phyloP scores from a whole-genome alignment of 2,888 invertebrate species.

The Chaetogeoica ovagalla region DNA sequence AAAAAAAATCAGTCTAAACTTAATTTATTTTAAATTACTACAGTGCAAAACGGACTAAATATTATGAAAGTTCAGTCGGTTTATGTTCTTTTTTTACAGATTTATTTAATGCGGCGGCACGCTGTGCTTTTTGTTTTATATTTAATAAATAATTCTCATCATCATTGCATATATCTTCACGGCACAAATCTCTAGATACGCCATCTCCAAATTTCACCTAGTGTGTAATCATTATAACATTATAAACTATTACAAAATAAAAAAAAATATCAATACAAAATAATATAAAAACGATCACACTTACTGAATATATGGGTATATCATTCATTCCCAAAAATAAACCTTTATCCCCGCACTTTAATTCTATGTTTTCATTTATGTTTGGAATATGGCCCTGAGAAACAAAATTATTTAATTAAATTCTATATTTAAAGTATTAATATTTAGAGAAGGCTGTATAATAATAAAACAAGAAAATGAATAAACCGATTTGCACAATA shows the following conservation, averaged over 20 bases:
- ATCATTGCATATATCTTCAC: conserved; percentile 8
- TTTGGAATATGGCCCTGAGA: conserved; percentile 5
- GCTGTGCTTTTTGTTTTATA: not conserved
- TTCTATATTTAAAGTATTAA: not conserved
- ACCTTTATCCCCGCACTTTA: conserved; percentile 4
- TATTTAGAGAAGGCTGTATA: too few relatives aligned
- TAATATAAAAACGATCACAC: not conserved
- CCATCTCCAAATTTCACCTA: conserved; percentile 25
- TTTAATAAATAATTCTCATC: not conserved
- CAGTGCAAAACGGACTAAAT: not conserved
- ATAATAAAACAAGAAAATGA: too few relatives aligned
- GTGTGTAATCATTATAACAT: not conserved
- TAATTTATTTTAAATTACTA: not conserved
- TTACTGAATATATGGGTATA: conserved; percentile 12
- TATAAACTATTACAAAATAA: not conserved
- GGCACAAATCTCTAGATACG: not conserved
- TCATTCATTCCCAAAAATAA: conserved; percentile 17
- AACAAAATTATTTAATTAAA: not conserved
- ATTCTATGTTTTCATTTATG: conserved; percentile 11
- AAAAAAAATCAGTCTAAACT: too few relatives aligned
- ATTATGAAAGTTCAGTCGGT: not conserved
- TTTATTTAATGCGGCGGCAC: not conserved
- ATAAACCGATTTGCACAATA: too few relatives aligned
- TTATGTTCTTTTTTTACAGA: not conserved
- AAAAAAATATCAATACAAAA: too few relatives aligned